Percentiles rank a stretch among this genome's conserved stretches.
Conservation (phyloP, 1,140 invertebrate genomes). For the Planococcus citri region DNA sequence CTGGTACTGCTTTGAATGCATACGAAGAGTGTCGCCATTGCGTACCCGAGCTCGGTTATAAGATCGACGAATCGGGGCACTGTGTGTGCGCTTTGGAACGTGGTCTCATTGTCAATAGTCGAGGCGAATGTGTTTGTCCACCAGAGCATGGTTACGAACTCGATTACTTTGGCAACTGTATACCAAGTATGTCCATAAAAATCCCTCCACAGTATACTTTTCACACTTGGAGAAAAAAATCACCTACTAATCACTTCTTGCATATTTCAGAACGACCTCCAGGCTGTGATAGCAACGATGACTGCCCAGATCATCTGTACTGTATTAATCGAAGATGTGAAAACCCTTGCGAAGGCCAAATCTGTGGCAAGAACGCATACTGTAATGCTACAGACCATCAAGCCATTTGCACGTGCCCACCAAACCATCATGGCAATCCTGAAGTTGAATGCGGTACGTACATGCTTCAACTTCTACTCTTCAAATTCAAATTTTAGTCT, state of each 20-base stretch:
- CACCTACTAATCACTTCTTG: not conserved
- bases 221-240: not conserved
- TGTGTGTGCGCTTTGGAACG: slow-evolving; percentile 66
- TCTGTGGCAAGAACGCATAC: slow-evolving; percentile 61
- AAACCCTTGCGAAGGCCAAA: slow-evolving; percentile 55
- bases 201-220: not conserved
- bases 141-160: slow-evolving; percentile 53
- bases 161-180: slow-evolving; percentile 50
- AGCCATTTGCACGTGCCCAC: slow-evolving; percentile 61
- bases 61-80: slow-evolving; percentile 57
- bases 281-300: slow-evolving; percentile 55
- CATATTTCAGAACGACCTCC: slow-evolving; percentile 29
- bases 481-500: not conserved
- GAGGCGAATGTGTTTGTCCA: slow-evolving; percentile 65
- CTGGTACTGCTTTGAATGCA: slow-evolving; percentile 57
- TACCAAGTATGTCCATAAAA: slow-evolving; percentile 34
- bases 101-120: slow-evolving; percentile 58
- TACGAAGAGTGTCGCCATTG: slow-evolving; percentile 60
- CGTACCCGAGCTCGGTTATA: slow-evolving; percentile 51
- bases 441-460: slow-evolving; percentile 49
- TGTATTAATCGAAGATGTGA: slow-evolving; percentile 63
- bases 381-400: slow-evolving; percentile 67
- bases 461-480: not conserved
- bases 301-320: slow-evolving; percentile 62
- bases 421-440: slow-evolving; percentile 54